These are phyloP conservation scores for Conger conger DNA, from an alignment of 2,113 vertebrate species.

Conservation along the genomic window DNA sequence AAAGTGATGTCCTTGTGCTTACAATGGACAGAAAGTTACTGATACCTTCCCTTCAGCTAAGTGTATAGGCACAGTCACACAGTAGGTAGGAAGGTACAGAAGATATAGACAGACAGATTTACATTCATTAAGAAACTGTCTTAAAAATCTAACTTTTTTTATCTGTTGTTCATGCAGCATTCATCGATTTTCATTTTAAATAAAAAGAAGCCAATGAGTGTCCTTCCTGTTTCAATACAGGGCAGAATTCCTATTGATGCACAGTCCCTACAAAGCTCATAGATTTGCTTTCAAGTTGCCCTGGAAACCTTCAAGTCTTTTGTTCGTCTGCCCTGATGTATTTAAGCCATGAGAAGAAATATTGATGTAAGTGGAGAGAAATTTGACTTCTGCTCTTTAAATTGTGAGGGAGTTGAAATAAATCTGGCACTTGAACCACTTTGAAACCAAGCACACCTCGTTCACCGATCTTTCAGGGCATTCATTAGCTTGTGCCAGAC, in stretches of 20 bases:
- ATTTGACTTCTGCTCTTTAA: background rate
- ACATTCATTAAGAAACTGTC: background rate
- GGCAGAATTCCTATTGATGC: background rate
- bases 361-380: background rate
- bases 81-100: no score
- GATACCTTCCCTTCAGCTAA: no score
- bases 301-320: background rate
- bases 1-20: background rate
- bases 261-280: background rate
- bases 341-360: background rate
- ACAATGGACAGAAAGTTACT: no score
- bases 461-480: background rate
- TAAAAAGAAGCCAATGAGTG: background rate
- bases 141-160: background rate
- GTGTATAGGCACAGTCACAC: no score
- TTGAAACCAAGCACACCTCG: background rate
- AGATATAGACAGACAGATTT: background rate
- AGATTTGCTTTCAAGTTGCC: slow-evolving; percentile 9
- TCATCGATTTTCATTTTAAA: background rate
- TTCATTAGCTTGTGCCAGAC: background rate
- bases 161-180: background rate
- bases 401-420: background rate
- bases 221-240: background rate
- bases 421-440: background rate
- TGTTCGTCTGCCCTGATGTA: background rate